Evolutionary conservation across 2,113 vertebrate species (phyloP).

Genomic region (Alexandromys fortis): DNA sequence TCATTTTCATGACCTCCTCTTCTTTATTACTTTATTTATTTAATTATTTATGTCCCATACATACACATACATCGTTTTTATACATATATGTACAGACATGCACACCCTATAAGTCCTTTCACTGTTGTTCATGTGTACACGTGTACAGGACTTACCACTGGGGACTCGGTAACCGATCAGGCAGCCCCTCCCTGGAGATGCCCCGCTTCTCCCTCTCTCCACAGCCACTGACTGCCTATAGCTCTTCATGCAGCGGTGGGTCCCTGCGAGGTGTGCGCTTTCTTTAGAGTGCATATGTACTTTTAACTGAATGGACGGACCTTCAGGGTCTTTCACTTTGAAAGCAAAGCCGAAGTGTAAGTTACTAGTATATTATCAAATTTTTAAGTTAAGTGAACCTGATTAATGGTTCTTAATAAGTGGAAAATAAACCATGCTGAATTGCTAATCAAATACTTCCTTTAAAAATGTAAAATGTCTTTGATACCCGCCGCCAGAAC

Average conservation of each 20-base stretch:
- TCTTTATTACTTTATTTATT: neutral
- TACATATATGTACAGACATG: neutral
- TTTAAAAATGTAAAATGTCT: neutral
- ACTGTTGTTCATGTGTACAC: too few relatives aligned
- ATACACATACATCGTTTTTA: neutral
- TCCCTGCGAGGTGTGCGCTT: neutral
- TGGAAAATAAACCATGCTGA: neutral
- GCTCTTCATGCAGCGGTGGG: neutral
- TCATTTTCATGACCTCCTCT: neutral
- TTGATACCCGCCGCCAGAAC: neutral
- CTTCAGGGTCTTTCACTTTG: neutral
- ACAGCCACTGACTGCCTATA: neutral
- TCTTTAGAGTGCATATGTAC: neutral
- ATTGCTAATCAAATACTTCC: neutral
- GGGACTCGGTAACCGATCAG: too few relatives aligned
- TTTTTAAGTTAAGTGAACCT: constrained; percentile 13
- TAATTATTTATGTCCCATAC: neutral
- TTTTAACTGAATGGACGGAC: constrained; percentile 3
- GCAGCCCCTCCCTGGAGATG: neutral
- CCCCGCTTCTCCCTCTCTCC: neutral
- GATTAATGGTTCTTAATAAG: neutral
- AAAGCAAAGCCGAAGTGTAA: neutral
- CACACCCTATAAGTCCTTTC: neutral
- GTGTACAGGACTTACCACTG: neutral
- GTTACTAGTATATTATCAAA: neutral